phyloP scores from a whole-genome alignment of 2,113 vertebrate genomes.

The Cranoglanis bouderius region DNA sequence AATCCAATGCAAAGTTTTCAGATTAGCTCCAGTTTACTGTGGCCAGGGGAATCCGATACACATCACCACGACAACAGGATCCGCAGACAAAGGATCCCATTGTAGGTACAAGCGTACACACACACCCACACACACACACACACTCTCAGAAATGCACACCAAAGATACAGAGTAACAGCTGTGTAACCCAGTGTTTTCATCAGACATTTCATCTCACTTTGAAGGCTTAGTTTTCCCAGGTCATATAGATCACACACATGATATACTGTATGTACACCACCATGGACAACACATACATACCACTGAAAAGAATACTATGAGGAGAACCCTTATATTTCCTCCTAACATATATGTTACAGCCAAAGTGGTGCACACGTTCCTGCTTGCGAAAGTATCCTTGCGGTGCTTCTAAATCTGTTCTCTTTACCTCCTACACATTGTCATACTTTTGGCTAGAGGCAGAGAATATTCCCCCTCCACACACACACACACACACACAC shows the following conservation, averaged over 20 bases:
- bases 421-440: slow-evolving; percentile 31
- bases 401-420: slow-evolving; percentile 28
- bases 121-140: neutral
- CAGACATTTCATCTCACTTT: slow-evolving; percentile 16
- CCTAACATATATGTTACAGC: neutral
- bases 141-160: slow-evolving; percentile 20
- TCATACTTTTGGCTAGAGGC: slow-evolving; percentile 21
- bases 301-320: neutral
- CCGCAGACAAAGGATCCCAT: slow-evolving; percentile 37
- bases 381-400: slow-evolving; percentile 4
- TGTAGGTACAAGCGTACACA: slow-evolving; percentile 17
- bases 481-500: slow-evolving; percentile 5
- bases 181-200: slow-evolving; percentile 25
- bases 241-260: neutral
- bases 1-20: slow-evolving; percentile 6
- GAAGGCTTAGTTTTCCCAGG: slow-evolving; percentile 6
- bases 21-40: neutral
- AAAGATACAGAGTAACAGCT: slow-evolving; percentile 35
- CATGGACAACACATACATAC: neutral
- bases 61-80: slow-evolving; percentile 53
- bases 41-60: slow-evolving; percentile 20
- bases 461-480: slow-evolving; percentile 1
- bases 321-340: neutral
- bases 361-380: neutral
- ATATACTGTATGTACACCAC: neutral